Percentiles rank a stretch among this genome's conserved stretches.
phyloP scores from a whole-genome alignment of 2,888 invertebrate species.

The Flabesymbios commensalis region DNA sequence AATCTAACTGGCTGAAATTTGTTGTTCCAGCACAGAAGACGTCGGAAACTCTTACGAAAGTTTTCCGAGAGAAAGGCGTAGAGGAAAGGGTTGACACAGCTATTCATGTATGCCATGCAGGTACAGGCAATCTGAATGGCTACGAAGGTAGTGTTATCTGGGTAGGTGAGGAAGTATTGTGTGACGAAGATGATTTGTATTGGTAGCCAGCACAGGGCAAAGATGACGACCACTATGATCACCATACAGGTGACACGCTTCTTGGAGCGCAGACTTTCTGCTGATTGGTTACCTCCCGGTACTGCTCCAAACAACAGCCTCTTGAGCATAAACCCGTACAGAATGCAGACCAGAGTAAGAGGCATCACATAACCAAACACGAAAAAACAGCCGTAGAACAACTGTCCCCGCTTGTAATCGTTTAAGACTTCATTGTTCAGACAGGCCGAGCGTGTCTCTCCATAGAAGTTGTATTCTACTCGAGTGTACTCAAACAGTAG shows the following conservation, averaged over 20 bases:
- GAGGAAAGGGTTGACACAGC: slow-evolving; percentile 90
- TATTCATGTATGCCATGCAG: slow-evolving; percentile 82
- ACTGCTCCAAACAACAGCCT: slow-evolving; percentile 79
- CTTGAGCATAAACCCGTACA: slow-evolving; percentile 88
- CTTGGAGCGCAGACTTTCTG: slow-evolving; percentile 81
- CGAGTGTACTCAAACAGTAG: slow-evolving; percentile 4
- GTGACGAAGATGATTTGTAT: slow-evolving; percentile 76
- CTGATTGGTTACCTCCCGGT: slow-evolving; percentile 71
- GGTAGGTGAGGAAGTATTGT: slow-evolving; percentile 71
- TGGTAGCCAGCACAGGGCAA: slow-evolving; percentile 92
- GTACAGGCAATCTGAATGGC: slow-evolving; percentile 56
- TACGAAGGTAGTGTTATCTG: slow-evolving; percentile 66
- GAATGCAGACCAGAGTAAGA: slow-evolving; percentile 79
- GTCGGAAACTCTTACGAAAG: slow-evolving; percentile 83
- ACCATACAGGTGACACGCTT: slow-evolving; percentile 90
- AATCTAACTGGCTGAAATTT: neutral
- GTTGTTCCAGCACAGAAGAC: slow-evolving; percentile 47
- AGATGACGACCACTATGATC: slow-evolving; percentile 86
- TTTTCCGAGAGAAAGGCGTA: slow-evolving; percentile 94
- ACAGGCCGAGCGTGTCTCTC: slow-evolving; percentile 47
- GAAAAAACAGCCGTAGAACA: slow-evolving; percentile 67
- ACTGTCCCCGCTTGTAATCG: slow-evolving; percentile 13
- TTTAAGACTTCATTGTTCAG: slow-evolving; percentile 30
- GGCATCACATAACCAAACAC: slow-evolving; percentile 87
- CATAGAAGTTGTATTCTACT: slow-evolving; percentile 54